Evolutionary conservation across 2,113 vertebrate genomes (phyloP).

Genomic region (Proterorhinus semilunaris): DNA sequence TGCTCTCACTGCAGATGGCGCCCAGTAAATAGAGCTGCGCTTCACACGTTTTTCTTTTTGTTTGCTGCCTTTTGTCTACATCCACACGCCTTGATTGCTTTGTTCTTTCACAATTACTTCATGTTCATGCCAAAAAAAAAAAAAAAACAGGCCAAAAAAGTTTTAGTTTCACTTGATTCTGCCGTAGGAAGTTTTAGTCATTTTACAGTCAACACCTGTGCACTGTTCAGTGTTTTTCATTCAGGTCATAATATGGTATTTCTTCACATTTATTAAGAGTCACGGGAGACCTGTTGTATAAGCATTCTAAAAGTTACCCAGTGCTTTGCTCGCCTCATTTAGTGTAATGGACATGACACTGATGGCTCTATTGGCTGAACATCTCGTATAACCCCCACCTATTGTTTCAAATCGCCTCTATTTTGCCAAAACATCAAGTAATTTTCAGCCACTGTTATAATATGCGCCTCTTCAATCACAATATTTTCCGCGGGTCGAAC

Average conservation of each 20-base stretch:
- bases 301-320: too few relatives aligned
- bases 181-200: too few relatives aligned
- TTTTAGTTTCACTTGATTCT: too few relatives aligned
- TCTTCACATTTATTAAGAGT: too few relatives aligned
- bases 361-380: neutral
- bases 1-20: conserved; percentile 55
- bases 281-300: too few relatives aligned
- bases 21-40: conserved; percentile 41
- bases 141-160: neutral
- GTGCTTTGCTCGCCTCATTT: too few relatives aligned
- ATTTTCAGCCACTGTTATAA: neutral
- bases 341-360: neutral
- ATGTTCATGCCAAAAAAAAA: neutral
- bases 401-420: neutral
- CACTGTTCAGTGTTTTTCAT: too few relatives aligned
- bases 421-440: neutral
- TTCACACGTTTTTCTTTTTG: conserved; percentile 22
- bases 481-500: conserved; percentile 12
- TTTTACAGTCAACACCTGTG: too few relatives aligned
- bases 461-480: conserved; percentile 5
- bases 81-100: conserved; percentile 31
- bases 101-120: conserved; percentile 1
- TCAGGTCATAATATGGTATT: too few relatives aligned
- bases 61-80: conserved; percentile 30
- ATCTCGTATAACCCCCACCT: neutral